Percentiles rank a stretch among this genome's conserved stretches.
These are phyloP conservation scores for Apoda limacodes DNA, from an alignment of 2,888 invertebrate species.

Conservation along the genomic window DNA sequence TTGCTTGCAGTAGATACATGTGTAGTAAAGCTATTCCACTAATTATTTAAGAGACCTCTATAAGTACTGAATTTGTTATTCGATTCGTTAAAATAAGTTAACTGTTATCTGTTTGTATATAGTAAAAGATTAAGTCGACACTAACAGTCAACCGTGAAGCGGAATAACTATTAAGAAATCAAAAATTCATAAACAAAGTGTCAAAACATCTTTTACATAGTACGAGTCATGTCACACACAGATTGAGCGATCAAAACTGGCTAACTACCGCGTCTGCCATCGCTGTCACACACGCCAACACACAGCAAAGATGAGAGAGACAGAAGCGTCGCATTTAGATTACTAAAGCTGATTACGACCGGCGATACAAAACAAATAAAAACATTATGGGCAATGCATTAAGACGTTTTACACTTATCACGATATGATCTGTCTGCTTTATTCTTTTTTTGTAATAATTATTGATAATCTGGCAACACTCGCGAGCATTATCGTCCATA, in stretches of 20 bases:
- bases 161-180: no score
- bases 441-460: constrained; percentile 61
- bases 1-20: no score
- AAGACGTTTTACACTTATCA: constrained; percentile 59
- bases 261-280: constrained; percentile 24
- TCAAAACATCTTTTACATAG: no score
- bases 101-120: no score
- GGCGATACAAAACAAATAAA: constrained; percentile 59
- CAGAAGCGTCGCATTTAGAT: constrained; percentile 45
- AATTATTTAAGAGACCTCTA: no score
- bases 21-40: no score
- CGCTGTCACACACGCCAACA: constrained; percentile 27
- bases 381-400: constrained; percentile 60
- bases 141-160: no score
- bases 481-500: constrained; percentile 45
- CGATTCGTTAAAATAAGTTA: no score
- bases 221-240: no score
- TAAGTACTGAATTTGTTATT: no score
- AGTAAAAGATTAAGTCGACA: no score
- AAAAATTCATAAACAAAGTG: no score
- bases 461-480: constrained; percentile 68
- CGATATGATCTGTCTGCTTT: constrained; percentile 44
- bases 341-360: constrained; percentile 35
- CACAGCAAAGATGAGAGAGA: constrained; percentile 28
- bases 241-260: constrained; percentile 53